Evolutionary conservation across 2,113 vertebrate genomes (phyloP).

Genomic region (pig (Sus scrofa)): DNA sequence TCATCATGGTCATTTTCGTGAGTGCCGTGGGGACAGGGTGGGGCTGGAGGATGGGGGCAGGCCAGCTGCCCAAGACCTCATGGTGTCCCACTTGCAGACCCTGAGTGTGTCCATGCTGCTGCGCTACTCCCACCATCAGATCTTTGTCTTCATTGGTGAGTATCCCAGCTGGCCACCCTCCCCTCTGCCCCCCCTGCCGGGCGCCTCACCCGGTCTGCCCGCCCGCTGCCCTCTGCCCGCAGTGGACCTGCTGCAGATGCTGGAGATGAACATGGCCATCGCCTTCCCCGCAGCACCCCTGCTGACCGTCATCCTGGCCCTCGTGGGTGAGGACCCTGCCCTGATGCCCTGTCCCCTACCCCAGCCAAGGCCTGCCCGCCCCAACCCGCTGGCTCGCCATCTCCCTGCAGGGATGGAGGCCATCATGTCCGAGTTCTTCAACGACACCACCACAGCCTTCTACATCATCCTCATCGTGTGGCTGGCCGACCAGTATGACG

Average conservation of each 20-base stretch:
- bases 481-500: conserved; percentile 98
- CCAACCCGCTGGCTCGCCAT: background rate
- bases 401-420: conserved; percentile 95
- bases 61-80: background rate
- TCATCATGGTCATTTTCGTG: conserved; percentile 99
- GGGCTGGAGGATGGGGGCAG: rapidly evolving
- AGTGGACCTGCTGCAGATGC: conserved; percentile 99
- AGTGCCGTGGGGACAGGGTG: conserved; percentile 79
- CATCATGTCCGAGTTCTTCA: conserved; percentile 99
- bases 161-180: background rate
- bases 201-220: conserved; percentile 60
- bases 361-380: background rate
- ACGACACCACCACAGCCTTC: conserved; percentile 98
- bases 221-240: conserved; percentile 72
- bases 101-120: conserved; percentile 98
- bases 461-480: conserved; percentile 99
- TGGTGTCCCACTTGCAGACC: conserved; percentile 88
- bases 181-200: background rate
- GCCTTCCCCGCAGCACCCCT: conserved; percentile 98
- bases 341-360: background rate
- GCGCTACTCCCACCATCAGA: conserved; percentile 98
- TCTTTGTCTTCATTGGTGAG: conserved; percentile 99
- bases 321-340: conserved; percentile 92
- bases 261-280: conserved; percentile 99
- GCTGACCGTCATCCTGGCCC: conserved; percentile 98